Conservation (phyloP, 1,140 invertebrate genomes). For the Musca vetustissima region DNA sequence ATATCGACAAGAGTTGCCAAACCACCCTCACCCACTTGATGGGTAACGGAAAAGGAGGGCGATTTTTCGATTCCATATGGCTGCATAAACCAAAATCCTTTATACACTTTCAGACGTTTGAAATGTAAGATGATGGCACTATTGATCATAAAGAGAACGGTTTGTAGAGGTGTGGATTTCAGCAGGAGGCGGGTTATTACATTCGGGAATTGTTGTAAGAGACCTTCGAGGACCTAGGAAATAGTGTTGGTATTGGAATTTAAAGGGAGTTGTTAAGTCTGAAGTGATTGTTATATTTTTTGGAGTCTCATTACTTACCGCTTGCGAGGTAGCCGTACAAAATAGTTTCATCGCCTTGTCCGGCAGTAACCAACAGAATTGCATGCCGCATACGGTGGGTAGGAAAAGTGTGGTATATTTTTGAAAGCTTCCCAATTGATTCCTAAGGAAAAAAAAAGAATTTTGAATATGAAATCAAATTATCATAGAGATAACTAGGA, state of each 20-base stretch:
- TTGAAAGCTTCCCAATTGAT: background rate
- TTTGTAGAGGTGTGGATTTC: background rate
- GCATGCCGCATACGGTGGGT: background rate
- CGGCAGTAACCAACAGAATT: slow-evolving; percentile 10
- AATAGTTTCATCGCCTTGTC: background rate
- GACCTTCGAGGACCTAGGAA: background rate
- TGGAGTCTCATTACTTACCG: background rate
- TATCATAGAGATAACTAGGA: too few relatives aligned
- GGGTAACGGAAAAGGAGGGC: too few relatives aligned
- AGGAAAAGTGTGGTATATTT: background rate
- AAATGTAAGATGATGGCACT: slow-evolving; percentile 14
- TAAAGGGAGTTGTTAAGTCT: too few relatives aligned
- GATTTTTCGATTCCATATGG: background rate
- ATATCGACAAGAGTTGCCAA: background rate
- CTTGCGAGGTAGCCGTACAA: background rate
- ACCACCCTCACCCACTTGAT: background rate
- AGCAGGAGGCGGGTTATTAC: background rate
- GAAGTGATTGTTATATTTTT: too few relatives aligned
- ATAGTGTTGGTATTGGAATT: background rate
- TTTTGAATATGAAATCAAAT: background rate
- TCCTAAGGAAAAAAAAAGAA: background rate
- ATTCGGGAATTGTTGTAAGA: background rate
- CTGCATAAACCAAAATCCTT: slow-evolving; percentile 15
- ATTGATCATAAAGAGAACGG: slow-evolving; percentile 9
- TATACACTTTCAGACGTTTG: background rate